phyloP scores from a whole-genome alignment of 2,888 invertebrate species.

The Apomyelois bistriatella region DNA sequence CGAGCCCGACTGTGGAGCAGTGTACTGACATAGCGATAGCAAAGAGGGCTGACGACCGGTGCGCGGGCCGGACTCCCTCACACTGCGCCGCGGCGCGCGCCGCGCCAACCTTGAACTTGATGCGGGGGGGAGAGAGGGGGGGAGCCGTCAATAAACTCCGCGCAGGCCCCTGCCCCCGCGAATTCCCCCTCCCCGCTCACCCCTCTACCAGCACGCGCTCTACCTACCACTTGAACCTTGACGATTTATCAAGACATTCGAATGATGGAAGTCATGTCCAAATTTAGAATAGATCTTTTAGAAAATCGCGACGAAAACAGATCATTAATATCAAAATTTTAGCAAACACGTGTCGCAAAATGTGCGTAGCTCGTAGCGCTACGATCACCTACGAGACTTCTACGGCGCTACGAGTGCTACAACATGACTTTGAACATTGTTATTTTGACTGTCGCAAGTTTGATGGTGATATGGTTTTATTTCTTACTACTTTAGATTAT shows the following conservation, averaged over 20 bases:
- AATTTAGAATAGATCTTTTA: conserved; percentile 1
- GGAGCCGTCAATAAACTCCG: conserved; percentile 76
- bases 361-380: too few relatives aligned
- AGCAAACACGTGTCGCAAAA: too few relatives aligned
- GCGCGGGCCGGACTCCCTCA: conserved; percentile 80
- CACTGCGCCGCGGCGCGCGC: conserved; percentile 80
- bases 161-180: conserved; percentile 71
- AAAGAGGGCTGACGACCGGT: conserved; percentile 78
- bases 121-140: conserved; percentile 67
- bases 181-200: conserved; percentile 35
- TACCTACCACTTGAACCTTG: conserved; percentile 41
- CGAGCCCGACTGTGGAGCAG: conserved; percentile 57
- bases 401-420: too few relatives aligned
- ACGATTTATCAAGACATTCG: conserved; percentile 44
- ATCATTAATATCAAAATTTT: too few relatives aligned
- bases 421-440: too few relatives aligned
- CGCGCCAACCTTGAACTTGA: conserved; percentile 82
- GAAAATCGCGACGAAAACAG: not conserved
- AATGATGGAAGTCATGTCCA: conserved; percentile 28
- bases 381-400: too few relatives aligned
- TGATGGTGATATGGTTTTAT: too few relatives aligned
- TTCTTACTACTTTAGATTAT: too few relatives aligned
- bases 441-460: too few relatives aligned
- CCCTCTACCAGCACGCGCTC: conserved; percentile 33
- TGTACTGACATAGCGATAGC: conserved; percentile 65